phyloP scores from a whole-genome alignment of 2,797 vertebrate species.

The Cyprinodon diabolis region DNA sequence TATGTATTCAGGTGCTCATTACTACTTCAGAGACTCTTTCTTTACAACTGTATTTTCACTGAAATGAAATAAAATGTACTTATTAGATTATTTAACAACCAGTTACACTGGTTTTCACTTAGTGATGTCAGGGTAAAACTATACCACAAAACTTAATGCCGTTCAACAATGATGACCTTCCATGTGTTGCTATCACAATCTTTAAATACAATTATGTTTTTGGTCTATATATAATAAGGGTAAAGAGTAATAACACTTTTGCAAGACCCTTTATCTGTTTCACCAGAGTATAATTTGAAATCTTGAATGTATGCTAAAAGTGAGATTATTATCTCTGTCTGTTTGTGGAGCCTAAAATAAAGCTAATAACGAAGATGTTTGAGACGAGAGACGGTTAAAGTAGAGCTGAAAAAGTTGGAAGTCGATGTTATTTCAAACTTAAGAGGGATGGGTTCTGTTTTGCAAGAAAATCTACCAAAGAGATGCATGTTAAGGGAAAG shows the following conservation, averaged over 20 bases:
- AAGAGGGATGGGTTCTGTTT: slow-evolving; percentile 9
- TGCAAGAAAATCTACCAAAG: slow-evolving; percentile 23
- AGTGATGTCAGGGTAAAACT: too few species aligned
- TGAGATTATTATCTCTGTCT: slow-evolving; percentile 47
- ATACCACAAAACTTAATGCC: too few species aligned
- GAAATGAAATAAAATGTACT: not conserved
- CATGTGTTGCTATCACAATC: not conserved
- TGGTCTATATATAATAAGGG: not conserved
- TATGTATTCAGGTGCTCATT: too few species aligned
- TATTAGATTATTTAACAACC: not conserved
- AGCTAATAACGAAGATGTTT: slow-evolving; percentile 59
- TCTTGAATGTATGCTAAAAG: slow-evolving; percentile 22
- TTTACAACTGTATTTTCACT: not conserved
- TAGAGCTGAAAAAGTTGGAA: slow-evolving; percentile 22
- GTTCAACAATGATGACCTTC: not conserved
- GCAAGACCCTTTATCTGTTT: slow-evolving; percentile 29
- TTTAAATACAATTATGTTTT: not conserved
- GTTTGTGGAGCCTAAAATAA: slow-evolving; percentile 58
- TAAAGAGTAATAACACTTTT: not conserved
- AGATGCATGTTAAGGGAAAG: slow-evolving; percentile 53
- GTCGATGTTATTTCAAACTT: slow-evolving; percentile 8
- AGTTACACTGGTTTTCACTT: not conserved
- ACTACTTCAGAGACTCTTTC: not conserved
- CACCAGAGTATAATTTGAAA: slow-evolving; percentile 3
- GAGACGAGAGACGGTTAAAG: slow-evolving; percentile 39